Conservation (phyloP, 2,113 vertebrate species). For the Pardalotus punctatus region DNA sequence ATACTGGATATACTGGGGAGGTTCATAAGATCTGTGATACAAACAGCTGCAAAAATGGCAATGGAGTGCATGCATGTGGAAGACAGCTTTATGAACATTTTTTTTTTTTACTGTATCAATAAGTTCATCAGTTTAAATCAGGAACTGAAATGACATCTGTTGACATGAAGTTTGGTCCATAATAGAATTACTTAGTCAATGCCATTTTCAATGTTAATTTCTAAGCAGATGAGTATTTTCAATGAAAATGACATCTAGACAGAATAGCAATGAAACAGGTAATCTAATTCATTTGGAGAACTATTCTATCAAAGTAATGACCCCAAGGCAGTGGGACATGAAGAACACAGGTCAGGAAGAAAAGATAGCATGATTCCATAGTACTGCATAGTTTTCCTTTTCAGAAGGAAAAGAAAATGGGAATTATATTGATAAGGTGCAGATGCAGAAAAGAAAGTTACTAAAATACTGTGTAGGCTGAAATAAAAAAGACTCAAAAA, state of each 20-base stretch:
- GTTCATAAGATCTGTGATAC: background rate
- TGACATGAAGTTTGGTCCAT: background rate
- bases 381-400: background rate
- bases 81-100: background rate
- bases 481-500: background rate
- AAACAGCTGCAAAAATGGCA: background rate
- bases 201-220: background rate
- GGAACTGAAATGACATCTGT: background rate
- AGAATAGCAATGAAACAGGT: background rate
- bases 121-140: background rate
- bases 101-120: background rate
- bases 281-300: background rate
- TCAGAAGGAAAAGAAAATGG: background rate
- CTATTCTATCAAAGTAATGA: background rate
- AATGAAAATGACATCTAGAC: background rate
- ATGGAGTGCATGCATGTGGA: background rate
- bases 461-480: background rate
- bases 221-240: background rate
- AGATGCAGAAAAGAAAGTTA: background rate
- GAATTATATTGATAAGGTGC: background rate
- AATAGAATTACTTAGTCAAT: background rate
- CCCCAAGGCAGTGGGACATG: background rate
- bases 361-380: background rate
- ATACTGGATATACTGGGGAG: background rate
- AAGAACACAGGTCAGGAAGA: background rate